phyloP scores from a whole-genome alignment of 2,888 invertebrate genomes.

The Platycnemis pennipes region DNA sequence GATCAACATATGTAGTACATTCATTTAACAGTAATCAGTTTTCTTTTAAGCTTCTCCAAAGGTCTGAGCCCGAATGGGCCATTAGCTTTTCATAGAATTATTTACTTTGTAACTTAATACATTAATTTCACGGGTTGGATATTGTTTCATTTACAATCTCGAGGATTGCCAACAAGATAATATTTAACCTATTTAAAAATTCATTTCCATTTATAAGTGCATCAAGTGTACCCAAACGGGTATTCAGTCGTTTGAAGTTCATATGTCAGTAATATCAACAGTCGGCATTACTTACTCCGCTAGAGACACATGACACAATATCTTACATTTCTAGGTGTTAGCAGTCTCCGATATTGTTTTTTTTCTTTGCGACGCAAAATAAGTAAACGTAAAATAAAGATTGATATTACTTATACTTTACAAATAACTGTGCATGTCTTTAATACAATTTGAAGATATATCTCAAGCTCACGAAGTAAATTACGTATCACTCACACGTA shows the following conservation, averaged over 20 bases:
- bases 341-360: neutral
- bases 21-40: neutral
- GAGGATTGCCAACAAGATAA: neutral
- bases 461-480: slow-evolving; percentile 47
- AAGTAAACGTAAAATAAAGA: neutral
- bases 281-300: neutral
- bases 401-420: neutral
- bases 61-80: neutral
- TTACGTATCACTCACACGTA: slow-evolving; percentile 45
- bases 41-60: neutral
- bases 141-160: neutral
- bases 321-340: neutral
- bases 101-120: neutral
- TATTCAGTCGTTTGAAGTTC: neutral
- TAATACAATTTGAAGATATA: slow-evolving; percentile 59
- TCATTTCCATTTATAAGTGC: neutral
- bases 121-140: neutral
- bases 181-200: neutral
- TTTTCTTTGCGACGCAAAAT: neutral
- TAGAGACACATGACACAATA: neutral
- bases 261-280: neutral
- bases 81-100: neutral
- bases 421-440: slow-evolving; percentile 38
- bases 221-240: neutral
- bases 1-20: neutral